phyloP scores from a whole-genome alignment of 2,113 vertebrate species.

The Tetrax tetrax region DNA sequence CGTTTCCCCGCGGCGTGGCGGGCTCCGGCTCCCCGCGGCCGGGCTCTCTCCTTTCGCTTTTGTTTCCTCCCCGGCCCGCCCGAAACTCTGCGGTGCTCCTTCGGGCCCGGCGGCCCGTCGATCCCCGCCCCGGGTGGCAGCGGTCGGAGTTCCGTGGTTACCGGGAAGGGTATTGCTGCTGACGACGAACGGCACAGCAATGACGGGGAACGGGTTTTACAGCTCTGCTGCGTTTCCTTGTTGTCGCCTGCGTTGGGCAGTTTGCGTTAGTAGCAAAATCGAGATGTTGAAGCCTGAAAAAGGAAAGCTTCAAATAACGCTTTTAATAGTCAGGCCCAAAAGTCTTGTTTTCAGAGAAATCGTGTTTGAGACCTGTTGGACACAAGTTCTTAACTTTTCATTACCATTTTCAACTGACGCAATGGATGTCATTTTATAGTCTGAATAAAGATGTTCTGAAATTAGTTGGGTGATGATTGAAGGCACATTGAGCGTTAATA shows the following conservation, averaged over 20 bases:
- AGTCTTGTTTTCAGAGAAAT: background rate
- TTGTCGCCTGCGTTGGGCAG: background rate
- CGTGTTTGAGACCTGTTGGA: background rate
- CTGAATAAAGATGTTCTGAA: background rate
- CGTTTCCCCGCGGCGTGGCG: rapidly evolving
- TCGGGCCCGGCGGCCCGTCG: background rate
- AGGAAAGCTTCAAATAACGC: background rate
- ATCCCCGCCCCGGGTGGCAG: background rate
- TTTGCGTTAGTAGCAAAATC: background rate
- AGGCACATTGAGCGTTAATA: background rate
- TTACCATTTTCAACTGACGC: rapidly evolving
- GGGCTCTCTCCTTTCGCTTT: background rate
- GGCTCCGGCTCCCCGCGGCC: background rate
- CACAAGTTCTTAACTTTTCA: background rate
- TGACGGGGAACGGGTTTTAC: background rate
- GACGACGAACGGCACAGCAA: background rate
- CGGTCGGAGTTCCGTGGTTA: background rate
- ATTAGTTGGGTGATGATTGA: background rate
- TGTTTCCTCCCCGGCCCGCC: background rate
- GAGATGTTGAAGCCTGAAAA: background rate
- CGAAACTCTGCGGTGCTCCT: background rate
- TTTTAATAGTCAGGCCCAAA: background rate
- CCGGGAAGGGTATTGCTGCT: background rate
- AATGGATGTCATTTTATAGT: background rate
- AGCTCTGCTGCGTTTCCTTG: background rate